Base-by-base conservation (phyloP, 2,113 vertebrate genomes). In the Datnioides undecimradiatus region DNA sequence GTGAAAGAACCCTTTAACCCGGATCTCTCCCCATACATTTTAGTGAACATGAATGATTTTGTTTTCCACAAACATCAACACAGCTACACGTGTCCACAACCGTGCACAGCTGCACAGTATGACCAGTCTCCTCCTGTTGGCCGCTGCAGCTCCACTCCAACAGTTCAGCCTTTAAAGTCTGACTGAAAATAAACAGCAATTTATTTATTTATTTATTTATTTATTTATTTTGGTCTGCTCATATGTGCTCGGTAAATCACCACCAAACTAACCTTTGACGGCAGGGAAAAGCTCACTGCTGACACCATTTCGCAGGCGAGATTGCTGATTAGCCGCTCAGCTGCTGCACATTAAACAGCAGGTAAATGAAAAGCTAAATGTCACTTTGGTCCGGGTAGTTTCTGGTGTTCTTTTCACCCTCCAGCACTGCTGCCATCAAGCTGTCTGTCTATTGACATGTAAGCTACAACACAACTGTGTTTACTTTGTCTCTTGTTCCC, bases 1-100 rank as follows among this genome's bases (percentile, higher is more conserved):
- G n/a, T 73, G 36, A 52, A 52, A 67, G 2, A 25, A 29, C n/a
- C 7, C 7, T 67, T 59, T 17, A 73, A 40, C 31, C 48, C 67
- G 45, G 17, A 52, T 60, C 68, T 33, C 46, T 69, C 5, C 36
- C 12, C 21, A 38, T 33, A 6, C 8, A 17, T 29, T 19, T 41
- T 8, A 31, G 14, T 45, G 38, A 49, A 33, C 25, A 25, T 8
- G 6, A 27, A 5, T 25, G 16, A 41, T 17, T 36, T 38, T 54
- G 17, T 7, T 11, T 19, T 6, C 8, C 27, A 38, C 11, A 45
- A 12, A 43, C 3, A 23, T 9, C n/a, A n/a, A n/a, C n/a, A n/a
- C n/a, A n/a, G n/a, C n/a, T n/a, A n/a, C n/a, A n/a, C n/a, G n/a
- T n/a, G n/a, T 6, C 8, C 27, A 38, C 11, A 45, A 12, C 31